Percentiles rank a stretch among this genome's conserved stretches.
These are phyloP conservation scores for Aphelinus certus DNA, from an alignment of 1,140 invertebrate species.

Conservation along the genomic window DNA sequence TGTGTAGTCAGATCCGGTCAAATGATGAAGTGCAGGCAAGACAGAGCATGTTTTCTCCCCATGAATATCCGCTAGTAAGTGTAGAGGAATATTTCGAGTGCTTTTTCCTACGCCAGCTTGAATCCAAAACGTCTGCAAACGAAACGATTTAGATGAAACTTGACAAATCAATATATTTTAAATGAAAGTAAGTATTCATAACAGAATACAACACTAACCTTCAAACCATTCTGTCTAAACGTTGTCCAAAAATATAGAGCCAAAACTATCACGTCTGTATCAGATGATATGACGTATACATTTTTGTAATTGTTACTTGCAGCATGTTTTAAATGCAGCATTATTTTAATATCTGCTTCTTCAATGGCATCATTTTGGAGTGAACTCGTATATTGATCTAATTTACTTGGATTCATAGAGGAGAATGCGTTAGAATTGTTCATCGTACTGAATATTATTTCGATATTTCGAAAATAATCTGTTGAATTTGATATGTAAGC, in stretches of 20 bases:
- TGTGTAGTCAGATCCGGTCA: slow-evolving; percentile 10
- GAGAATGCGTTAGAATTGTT: background rate
- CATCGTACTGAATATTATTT: background rate
- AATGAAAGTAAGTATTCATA: too few relatives aligned
- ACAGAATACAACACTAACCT: too few relatives aligned
- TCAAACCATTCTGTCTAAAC: too few relatives aligned
- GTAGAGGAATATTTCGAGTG: slow-evolving; percentile 4
- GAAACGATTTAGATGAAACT: background rate
- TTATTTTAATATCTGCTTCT: slow-evolving; percentile 15
- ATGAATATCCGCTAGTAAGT: background rate
- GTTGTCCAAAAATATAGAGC: too few relatives aligned
- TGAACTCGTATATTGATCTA: too few relatives aligned
- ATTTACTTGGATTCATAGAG: background rate
- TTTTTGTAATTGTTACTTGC: background rate
- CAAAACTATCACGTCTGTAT: too few relatives aligned
- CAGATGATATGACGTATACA: background rate
- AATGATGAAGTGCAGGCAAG: slow-evolving; percentile 6
- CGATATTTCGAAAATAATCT: background rate
- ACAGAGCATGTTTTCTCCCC: slow-evolving; percentile 8
- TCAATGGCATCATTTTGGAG: background rate
- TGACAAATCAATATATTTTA: too few relatives aligned
- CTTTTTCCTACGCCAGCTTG: background rate
- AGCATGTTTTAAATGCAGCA: background rate
- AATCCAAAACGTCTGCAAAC: background rate
- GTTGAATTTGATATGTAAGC: background rate